Evolutionary conservation across 2,797 vertebrate genomes (phyloP).

Genomic region (Cossypha heuglini): DNA sequence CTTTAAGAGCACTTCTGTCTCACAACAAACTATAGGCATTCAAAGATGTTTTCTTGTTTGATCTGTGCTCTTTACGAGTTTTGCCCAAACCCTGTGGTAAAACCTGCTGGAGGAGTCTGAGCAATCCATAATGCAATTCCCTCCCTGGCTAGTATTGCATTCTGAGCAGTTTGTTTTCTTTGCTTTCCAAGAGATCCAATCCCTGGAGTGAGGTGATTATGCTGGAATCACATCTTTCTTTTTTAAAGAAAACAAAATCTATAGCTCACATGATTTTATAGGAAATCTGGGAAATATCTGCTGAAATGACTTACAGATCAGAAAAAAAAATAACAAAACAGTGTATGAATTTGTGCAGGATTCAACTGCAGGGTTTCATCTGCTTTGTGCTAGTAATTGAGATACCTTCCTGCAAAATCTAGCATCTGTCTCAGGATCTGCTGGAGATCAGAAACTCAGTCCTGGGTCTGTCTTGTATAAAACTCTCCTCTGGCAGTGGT

Average conservation of each 20-base stretch:
- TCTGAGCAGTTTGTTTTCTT: conserved; percentile 9
- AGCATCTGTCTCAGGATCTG: not conserved
- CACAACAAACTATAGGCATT: not conserved
- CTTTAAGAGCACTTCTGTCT: conserved; percentile 7
- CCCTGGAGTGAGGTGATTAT: not conserved
- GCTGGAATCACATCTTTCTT: not conserved
- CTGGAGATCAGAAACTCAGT: not conserved
- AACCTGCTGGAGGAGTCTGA: not conserved
- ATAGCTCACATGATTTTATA: not conserved
- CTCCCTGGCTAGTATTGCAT: not conserved
- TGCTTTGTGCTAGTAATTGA: not conserved
- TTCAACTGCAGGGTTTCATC: not conserved
- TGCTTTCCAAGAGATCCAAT: not conserved
- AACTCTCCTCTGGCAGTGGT: not conserved
- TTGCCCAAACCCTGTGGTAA: not conserved
- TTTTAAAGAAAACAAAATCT: not conserved
- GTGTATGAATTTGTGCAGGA: not conserved
- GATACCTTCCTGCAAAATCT: not conserved
- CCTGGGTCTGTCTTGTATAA: not conserved
- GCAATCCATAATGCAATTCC: not conserved
- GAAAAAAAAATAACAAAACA: not conserved
- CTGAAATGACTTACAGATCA: not conserved
- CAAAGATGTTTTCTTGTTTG: conserved; percentile 9
- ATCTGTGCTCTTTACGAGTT: not conserved
- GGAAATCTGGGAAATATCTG: conserved; percentile 11